A percentile compares a stretch with the other conserved stretches of the same genome.
These are phyloP conservation scores for Myotis myotis DNA, from an alignment of 2,797 vertebrate species.

Conservation along the genomic window DNA sequence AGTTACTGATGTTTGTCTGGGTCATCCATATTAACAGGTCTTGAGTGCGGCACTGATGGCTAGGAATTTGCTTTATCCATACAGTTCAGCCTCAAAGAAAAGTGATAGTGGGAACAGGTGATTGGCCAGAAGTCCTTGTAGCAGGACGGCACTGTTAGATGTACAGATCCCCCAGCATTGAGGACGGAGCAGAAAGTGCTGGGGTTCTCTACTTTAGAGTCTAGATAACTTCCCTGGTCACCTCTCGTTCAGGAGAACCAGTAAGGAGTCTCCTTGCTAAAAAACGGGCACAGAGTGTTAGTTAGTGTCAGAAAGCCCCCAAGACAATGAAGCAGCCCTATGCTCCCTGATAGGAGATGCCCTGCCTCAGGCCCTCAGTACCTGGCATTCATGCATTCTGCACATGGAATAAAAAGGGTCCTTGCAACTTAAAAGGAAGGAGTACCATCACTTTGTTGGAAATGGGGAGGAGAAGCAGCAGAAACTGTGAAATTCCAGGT, in stretches of 20 bases:
- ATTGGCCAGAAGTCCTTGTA: background rate
- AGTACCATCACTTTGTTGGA: slow-evolving; percentile 75
- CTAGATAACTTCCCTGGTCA: background rate
- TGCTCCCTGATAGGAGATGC: background rate
- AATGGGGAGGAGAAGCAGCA: slow-evolving; percentile 75
- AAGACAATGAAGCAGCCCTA: background rate
- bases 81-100: background rate
- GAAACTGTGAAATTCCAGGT: slow-evolving; percentile 80
- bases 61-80: background rate
- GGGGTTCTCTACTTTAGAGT: background rate
- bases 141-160: background rate
- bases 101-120: background rate
- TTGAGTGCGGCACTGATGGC: background rate
- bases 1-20: background rate
- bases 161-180: background rate
- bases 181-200: background rate
- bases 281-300: background rate
- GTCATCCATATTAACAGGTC: background rate
- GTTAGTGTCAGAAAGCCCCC: background rate
- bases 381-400: background rate
- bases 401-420: slow-evolving; percentile 64
- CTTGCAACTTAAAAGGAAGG: slow-evolving; percentile 60
- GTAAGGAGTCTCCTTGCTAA: background rate
- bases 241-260: background rate
- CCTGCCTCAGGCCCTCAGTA: background rate